These are phyloP conservation scores for Eciton burchellii DNA, from an alignment of 1,140 invertebrate species.

Conservation along the genomic window DNA sequence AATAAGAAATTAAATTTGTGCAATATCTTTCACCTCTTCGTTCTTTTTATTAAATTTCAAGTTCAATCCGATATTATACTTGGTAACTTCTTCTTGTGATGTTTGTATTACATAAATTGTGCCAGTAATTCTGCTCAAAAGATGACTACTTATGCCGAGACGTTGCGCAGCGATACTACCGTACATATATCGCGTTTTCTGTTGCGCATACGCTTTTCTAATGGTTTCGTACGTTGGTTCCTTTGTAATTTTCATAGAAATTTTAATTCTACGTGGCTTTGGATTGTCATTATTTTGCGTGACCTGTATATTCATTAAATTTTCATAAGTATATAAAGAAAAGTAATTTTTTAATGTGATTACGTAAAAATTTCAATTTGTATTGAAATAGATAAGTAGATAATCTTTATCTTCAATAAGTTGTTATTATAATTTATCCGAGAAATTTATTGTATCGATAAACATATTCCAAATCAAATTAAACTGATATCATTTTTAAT, in stretches of 20 bases:
- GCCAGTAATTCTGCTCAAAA: constrained; percentile 94
- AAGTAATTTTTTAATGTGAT: background rate
- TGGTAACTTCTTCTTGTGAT: constrained; percentile 77
- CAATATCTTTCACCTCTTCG: constrained; percentile 86
- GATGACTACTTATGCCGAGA: constrained; percentile 88
- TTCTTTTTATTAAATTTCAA: constrained; percentile 95
- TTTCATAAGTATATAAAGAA: constrained; percentile 17
- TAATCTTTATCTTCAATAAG: too few species aligned
- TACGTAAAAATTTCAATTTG: background rate
- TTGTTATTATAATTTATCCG: too few species aligned
- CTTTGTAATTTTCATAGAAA: constrained; percentile 82
- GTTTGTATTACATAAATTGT: constrained; percentile 89
- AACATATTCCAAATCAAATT: background rate
- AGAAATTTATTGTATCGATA: background rate
- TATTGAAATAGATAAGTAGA: too few species aligned
- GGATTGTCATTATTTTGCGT: constrained; percentile 55
- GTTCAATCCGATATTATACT: constrained; percentile 95
- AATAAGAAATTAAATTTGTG: background rate
- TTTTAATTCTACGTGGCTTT: constrained; percentile 86
- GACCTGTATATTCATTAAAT: constrained; percentile 73
- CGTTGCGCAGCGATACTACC: constrained; percentile 83
- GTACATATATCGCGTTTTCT: constrained; percentile 76
- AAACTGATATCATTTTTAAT: background rate
- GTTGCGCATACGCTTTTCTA: constrained; percentile 64
- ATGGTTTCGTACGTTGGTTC: constrained; percentile 85